These are phyloP conservation scores for Melanitta fusca DNA, from an alignment of 2,797 vertebrate species.

Conservation along the genomic window DNA sequence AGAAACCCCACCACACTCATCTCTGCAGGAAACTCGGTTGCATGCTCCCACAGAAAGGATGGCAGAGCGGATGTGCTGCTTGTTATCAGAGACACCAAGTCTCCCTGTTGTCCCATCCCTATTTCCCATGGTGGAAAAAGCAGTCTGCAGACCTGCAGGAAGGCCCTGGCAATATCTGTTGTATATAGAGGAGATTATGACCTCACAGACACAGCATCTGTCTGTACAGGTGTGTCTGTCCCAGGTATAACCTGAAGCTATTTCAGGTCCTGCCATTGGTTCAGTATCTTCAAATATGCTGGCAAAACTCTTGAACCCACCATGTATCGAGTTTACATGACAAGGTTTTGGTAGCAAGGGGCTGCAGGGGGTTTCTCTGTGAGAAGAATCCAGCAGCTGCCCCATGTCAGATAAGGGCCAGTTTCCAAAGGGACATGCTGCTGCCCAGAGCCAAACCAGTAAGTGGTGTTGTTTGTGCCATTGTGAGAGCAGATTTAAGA, in stretches of 20 bases:
- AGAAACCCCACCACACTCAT: not conserved
- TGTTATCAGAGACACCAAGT: rapidly evolving
- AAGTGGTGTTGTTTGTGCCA: too few species aligned
- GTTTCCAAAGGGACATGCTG: too few species aligned
- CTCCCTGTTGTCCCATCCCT: too few species aligned
- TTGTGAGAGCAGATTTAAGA: too few species aligned
- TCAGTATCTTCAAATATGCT: not conserved
- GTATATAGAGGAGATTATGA: not conserved
- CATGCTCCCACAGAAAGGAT: not conserved
- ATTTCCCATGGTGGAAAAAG: not conserved
- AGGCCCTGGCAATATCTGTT: not conserved
- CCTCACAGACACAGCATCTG: not conserved
- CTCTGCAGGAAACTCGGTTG: not conserved
- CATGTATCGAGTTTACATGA: too few species aligned
- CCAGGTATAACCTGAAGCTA: not conserved
- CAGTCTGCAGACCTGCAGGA: not conserved
- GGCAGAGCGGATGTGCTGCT: not conserved
- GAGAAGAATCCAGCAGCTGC: too few species aligned
- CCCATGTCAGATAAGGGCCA: too few species aligned
- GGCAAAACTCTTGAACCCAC: not conserved
- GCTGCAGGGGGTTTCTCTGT: too few species aligned
- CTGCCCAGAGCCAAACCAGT: too few species aligned
- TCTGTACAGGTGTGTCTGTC: not conserved
- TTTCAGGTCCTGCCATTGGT: not conserved
- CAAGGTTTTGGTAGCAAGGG: too few species aligned